Percentiles rank a stretch among this genome's conserved stretches.
Conservation (phyloP, 2,797 vertebrate genomes). For the Tamandua tetradactyla region DNA sequence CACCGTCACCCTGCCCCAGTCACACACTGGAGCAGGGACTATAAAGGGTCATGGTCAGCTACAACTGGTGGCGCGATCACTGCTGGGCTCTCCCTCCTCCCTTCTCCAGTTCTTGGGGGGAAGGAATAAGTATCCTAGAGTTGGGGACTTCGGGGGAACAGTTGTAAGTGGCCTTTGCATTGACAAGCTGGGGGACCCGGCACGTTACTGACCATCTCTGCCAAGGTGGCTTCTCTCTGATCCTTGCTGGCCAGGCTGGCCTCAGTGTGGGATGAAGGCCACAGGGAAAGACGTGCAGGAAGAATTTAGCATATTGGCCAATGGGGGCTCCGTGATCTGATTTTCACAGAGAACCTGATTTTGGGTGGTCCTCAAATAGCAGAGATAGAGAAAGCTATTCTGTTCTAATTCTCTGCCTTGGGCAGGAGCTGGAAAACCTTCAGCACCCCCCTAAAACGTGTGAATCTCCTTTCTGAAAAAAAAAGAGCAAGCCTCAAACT, state of each 20-base stretch:
- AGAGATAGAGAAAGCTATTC: neutral
- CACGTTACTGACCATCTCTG: neutral
- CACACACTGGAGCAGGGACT: neutral
- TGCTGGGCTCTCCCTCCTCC: too few relatives aligned
- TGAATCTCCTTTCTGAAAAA: neutral
- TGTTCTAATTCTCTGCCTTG: neutral
- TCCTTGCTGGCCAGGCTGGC: neutral
- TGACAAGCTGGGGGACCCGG: neutral
- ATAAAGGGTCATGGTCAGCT: neutral
- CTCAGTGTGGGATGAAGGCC: too few relatives aligned
- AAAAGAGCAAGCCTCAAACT: neutral
- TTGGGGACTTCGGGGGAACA: too few relatives aligned
- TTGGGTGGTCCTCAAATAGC: neutral
- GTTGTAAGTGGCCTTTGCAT: neutral
- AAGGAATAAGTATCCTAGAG: neutral
- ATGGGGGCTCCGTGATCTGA: neutral
- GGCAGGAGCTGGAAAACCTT: neutral
- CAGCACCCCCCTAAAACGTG: neutral
- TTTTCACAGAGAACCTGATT: neutral
- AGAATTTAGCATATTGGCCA: neutral
- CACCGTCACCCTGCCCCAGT: neutral
- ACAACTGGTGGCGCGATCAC: neutral
- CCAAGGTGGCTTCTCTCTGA: neutral
- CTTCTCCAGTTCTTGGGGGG: neutral
- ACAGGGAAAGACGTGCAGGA: neutral